Evolutionary conservation across 2,797 vertebrate species (phyloP).

Genomic region (Carapus acus): DNA sequence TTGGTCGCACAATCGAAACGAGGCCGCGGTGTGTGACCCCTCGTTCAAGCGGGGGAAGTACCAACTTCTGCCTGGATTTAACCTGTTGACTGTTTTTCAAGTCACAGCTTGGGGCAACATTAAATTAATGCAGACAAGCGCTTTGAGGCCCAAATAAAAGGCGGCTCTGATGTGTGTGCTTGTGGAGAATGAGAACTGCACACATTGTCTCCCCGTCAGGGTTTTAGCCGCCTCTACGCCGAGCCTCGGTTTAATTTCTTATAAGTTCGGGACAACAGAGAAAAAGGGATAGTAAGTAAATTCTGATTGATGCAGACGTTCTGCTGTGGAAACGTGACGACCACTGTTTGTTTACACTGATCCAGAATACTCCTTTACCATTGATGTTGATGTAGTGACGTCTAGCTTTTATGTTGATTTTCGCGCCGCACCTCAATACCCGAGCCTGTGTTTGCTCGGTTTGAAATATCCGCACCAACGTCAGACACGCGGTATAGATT

Average conservation of each 20-base stretch:
- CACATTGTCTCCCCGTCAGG: slow-evolving; percentile 72
- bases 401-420: background rate
- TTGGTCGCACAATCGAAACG: slow-evolving; percentile 8
- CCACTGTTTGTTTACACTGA: too few relatives aligned
- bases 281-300: slow-evolving; percentile 8
- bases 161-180: slow-evolving; percentile 68
- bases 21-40: slow-evolving; percentile 11
- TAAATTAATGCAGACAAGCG: slow-evolving; percentile 85
- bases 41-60: slow-evolving; percentile 22
- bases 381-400: background rate
- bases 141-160: slow-evolving; percentile 81
- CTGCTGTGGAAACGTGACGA: background rate
- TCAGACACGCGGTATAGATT: slow-evolving; percentile 34
- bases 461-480: slow-evolving; percentile 10
- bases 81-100: slow-evolving; percentile 56
- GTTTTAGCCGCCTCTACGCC: slow-evolving; percentile 72
- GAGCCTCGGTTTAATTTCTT: slow-evolving; percentile 15
- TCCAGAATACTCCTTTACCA: too few relatives aligned
- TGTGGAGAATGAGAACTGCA: slow-evolving; percentile 73
- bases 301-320: background rate
- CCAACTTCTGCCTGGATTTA: slow-evolving; percentile 43
- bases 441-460: slow-evolving; percentile 1
- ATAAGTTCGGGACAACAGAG: too few relatives aligned
- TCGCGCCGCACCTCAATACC: background rate
- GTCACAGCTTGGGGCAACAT: slow-evolving; percentile 80